Evolutionary conservation across 2,113 vertebrate genomes (phyloP).

Genomic region (Madoqua kirkii): DNA sequence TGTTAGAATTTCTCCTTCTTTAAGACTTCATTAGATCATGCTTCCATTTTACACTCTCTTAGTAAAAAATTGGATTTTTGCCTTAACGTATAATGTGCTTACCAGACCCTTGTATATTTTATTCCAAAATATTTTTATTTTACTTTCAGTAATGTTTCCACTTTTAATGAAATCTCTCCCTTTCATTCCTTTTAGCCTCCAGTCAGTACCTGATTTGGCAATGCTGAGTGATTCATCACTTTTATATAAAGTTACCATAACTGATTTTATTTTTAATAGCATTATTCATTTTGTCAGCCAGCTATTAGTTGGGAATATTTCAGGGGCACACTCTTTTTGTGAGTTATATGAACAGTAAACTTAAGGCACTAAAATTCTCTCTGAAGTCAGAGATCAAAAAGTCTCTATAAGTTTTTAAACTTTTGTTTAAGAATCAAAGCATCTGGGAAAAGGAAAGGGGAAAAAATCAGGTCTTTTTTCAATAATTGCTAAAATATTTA

Average conservation of each 20-base stretch:
- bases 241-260: conserved; percentile 39
- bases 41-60: conserved; percentile 56
- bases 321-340: conserved; percentile 35
- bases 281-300: conserved; percentile 51
- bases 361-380: conserved; percentile 50
- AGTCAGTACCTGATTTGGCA: conserved; percentile 54
- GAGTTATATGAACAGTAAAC: conserved; percentile 52
- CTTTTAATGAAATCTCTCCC: conserved; percentile 61
- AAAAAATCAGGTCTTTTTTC: background rate
- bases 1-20: conserved; percentile 53
- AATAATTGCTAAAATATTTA: background rate
- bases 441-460: background rate
- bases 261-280: conserved; percentile 61
- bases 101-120: conserved; percentile 48
- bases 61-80: conserved; percentile 58
- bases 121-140: conserved; percentile 46
- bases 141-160: conserved; percentile 62
- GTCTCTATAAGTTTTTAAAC: conserved; percentile 17
- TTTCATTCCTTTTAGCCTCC: conserved; percentile 66
- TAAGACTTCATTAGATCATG: conserved; percentile 49
- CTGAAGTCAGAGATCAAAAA: conserved; percentile 68
- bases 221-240: conserved; percentile 44
- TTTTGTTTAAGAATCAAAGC: conserved; percentile 43
- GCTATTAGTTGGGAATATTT: conserved; percentile 45
- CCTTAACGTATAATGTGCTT: conserved; percentile 38